phyloP scores from a whole-genome alignment of 2,113 vertebrate genomes.

The mouse (Mus musculus) region GRCm39 chr9:49433501-49434000 shows the following conservation, averaged over 20 bases:
- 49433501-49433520: background rate
- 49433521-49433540: background rate
- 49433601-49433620: too few relatives aligned
- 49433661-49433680: background rate
- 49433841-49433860: constrained; percentile 22
- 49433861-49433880: background rate
- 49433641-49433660: background rate
- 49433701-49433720: background rate
- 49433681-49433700: background rate
- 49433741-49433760: background rate
- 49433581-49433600: background rate
- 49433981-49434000: background rate
- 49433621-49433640: background rate
- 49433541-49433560: background rate
- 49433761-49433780: background rate
- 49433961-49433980: background rate
- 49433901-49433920: background rate
- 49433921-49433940: background rate
- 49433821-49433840: background rate
- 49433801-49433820: background rate
- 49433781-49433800: background rate
- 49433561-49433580: background rate
- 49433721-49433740: background rate
- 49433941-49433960: background rate
- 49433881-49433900: background rate